Evolutionary conservation across 2,888 invertebrate genomes (phyloP).

Genomic region (Lasioglossum vierecki): DNA sequence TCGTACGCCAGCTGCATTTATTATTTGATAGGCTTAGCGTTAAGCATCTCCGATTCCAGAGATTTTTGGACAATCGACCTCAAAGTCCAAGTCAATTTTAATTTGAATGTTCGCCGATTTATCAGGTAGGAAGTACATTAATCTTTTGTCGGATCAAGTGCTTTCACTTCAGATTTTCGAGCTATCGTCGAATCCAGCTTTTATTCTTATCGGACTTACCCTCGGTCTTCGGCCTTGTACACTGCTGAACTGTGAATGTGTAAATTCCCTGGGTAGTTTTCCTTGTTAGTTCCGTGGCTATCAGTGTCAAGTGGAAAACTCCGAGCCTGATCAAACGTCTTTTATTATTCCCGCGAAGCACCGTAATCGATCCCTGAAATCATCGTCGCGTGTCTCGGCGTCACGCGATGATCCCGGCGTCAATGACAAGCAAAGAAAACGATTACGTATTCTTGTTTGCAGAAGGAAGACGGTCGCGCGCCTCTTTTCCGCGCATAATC

Average conservation of each 20-base stretch:
- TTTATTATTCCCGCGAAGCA: neutral
- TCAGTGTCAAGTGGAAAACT: neutral
- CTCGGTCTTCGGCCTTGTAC: neutral
- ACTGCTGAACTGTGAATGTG: neutral
- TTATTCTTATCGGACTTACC: neutral
- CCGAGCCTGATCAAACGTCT: neutral
- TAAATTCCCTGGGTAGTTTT: neutral
- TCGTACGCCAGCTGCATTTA: no score
- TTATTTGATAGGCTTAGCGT: neutral
- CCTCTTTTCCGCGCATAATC: neutral
- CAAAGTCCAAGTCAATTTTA: neutral
- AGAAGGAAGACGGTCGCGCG: neutral
- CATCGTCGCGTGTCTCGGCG: slow-evolving; percentile 4
- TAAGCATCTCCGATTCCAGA: neutral
- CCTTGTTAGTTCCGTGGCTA: neutral
- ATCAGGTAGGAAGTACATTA: neutral
- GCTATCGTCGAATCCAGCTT: neutral
- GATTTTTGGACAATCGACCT: neutral
- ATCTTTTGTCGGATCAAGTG: neutral
- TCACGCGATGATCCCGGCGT: neutral
- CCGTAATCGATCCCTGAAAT: slow-evolving; percentile 3
- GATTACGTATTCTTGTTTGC: neutral
- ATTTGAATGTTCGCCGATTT: neutral
- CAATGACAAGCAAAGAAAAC: neutral
- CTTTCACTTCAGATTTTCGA: neutral